phyloP scores from a whole-genome alignment of 2,888 invertebrate genomes.

The Lepidocyrtoides sp. region DNA sequence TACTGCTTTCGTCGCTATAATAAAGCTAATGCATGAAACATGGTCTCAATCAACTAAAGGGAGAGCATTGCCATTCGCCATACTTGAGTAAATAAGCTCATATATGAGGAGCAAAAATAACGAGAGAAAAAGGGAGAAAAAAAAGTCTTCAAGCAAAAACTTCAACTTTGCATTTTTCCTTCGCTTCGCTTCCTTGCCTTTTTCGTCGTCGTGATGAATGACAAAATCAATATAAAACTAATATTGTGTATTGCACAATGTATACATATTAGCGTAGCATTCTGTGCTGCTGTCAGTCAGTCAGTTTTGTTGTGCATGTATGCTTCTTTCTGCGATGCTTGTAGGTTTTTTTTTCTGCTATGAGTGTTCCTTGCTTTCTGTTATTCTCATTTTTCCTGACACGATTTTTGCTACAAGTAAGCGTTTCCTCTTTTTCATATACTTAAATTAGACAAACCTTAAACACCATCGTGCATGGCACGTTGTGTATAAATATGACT shows the following conservation, averaged over 20 bases:
- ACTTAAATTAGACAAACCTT: constrained; percentile 36
- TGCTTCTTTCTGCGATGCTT: not conserved
- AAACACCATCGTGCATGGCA: not conserved
- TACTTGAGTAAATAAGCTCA: not conserved
- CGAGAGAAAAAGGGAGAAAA: too few species aligned
- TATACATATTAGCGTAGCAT: not conserved
- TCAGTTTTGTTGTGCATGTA: constrained; percentile 10
- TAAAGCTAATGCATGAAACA: constrained; percentile 74
- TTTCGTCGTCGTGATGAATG: constrained; percentile 74
- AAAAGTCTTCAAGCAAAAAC: constrained; percentile 33
- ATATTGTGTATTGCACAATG: constrained; percentile 22
- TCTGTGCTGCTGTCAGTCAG: constrained; percentile 20
- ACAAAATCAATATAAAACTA: constrained; percentile 79
- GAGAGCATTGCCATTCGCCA: constrained; percentile 11
- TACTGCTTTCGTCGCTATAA: constrained; percentile 52
- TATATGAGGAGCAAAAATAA: constrained; percentile 3
- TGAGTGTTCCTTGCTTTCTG: not conserved
- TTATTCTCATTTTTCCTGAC: constrained; percentile 53
- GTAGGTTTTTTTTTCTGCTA: not conserved
- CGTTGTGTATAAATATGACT: constrained; percentile 7
- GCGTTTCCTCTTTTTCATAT: constrained; percentile 50
- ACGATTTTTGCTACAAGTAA: constrained; percentile 60
- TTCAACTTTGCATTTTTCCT: constrained; percentile 57
- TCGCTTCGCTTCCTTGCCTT: constrained; percentile 40
- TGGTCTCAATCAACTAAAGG: constrained; percentile 59